phyloP scores from a whole-genome alignment of 1,140 invertebrate genomes.

The Dolichoris vasculosae region DNA sequence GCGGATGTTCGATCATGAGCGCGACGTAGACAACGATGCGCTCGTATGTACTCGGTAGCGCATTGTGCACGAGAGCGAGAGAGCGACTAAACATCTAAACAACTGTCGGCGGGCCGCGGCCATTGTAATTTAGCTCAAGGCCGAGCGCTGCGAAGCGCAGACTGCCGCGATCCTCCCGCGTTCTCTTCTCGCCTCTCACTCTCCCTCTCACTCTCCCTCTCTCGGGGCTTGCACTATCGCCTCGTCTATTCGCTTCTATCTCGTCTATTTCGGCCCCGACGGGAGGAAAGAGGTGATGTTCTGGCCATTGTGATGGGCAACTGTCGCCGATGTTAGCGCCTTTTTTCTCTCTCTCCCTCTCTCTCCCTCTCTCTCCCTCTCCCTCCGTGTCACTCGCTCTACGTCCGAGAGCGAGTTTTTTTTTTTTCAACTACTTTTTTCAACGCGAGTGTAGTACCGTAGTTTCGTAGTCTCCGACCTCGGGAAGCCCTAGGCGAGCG shows the following conservation, averaged over 20 bases:
- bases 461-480: background rate
- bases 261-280: constrained; percentile 7
- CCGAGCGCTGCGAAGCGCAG: constrained; percentile 23
- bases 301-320: background rate
- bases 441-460: background rate
- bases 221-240: no score
- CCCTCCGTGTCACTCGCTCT: no score
- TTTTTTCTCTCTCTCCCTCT: background rate
- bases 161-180: background rate
- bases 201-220: background rate
- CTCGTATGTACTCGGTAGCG: background rate
- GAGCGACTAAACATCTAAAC: constrained; percentile 62
- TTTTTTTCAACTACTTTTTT: background rate
- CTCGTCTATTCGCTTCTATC: background rate
- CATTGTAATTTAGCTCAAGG: constrained; percentile 65
- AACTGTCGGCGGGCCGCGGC: constrained; percentile 52
- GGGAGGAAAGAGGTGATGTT: background rate
- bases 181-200: background rate
- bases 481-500: background rate
- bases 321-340: background rate
- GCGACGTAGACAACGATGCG: constrained; percentile 19
- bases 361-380: background rate
- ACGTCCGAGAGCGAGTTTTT: no score
- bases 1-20: constrained; percentile 46
- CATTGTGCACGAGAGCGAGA: background rate